Evolutionary conservation across 1,140 invertebrate species (phyloP), one percentile per base, ranked within the genome.

Genomic region (Delia radicum): DNA sequence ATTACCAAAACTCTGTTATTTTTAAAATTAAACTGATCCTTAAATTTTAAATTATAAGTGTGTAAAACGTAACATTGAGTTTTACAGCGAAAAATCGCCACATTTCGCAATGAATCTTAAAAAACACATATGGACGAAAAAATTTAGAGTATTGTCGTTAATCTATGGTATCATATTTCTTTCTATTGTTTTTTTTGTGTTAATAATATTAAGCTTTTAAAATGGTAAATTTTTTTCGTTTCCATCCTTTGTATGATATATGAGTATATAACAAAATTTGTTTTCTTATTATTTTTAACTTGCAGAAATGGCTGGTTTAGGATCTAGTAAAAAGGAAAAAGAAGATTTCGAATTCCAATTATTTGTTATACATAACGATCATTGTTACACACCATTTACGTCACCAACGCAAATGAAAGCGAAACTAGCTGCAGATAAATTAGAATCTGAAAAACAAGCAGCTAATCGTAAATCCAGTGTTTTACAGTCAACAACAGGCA

Each of bases 371-470:
- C 87, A 88, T 79, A 91, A 91, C 86, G 91, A 92, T 82, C 91
- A 92, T 81, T 91, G 91, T 78, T 92, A 92, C 79, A 92, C 91
- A 74, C 88, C 90, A 21, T 88, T 89, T 33, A 90, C 88, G 62
- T 89, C 89, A 21, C 89, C 89, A 18, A 88, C 87, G 78, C 88
- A 89, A 79, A 81, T 86, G 37, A 82, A 80, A 74, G 80, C 80
- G 6, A 80, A 87, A 69, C 81, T 82, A 29, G 73, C 74, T 8
- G 79, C 81, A 0, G 84, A 84, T 24, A 82, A 78, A 65, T 48
- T 83, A 21, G 67, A 74, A 13, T 33, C 78, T 46, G 83, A 85
- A 21, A 74, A 77, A 29, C 73, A 75, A 69, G 80, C 79, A 55
- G 15, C 55, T 5, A 65, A 27, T 7, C 81, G 73, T 8, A 74